A percentile compares a stretch with the other conserved stretches of the same genome.
Conservation (phyloP, 2,113 vertebrate genomes). For the Muscicapa adusta region DNA sequence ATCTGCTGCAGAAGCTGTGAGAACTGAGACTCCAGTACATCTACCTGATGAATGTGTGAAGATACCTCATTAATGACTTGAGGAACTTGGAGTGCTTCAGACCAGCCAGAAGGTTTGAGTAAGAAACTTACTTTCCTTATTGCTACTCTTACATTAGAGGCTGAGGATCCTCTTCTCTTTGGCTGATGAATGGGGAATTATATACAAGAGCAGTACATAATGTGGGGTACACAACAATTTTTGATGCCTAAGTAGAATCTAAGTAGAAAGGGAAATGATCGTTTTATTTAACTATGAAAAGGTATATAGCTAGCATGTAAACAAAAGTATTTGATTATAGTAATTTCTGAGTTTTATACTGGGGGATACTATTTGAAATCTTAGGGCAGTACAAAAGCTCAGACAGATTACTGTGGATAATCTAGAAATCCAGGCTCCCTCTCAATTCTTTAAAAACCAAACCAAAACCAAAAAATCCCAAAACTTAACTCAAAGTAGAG, state of each 20-base stretch:
- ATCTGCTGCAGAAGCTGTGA: slow-evolving; percentile 95
- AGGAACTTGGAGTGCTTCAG: not conserved
- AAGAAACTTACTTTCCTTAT: not conserved
- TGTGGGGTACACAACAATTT: not conserved
- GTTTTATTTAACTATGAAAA: not conserved
- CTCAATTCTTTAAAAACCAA: not conserved
- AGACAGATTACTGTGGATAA: not conserved
- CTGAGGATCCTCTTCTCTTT: not conserved
- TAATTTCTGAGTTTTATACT: not conserved
- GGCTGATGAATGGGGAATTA: not conserved
- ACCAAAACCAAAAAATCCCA: not conserved
- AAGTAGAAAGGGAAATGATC: not conserved
- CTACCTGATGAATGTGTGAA: slow-evolving; percentile 76
- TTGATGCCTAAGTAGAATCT: not conserved
- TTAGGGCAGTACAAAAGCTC: not conserved
- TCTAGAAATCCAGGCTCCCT: not conserved
- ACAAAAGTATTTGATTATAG: not conserved
- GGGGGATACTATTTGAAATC: not conserved
- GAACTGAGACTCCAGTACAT: slow-evolving; percentile 97
- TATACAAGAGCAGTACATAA: not conserved
- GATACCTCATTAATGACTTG: not conserved
- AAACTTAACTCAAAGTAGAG: not conserved
- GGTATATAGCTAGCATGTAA: not conserved
- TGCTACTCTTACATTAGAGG: not conserved
- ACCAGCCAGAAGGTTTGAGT: not conserved